These are phyloP conservation scores for Glaucopsyche alexis DNA, from an alignment of 2,888 invertebrate genomes.

Conservation along the genomic window DNA sequence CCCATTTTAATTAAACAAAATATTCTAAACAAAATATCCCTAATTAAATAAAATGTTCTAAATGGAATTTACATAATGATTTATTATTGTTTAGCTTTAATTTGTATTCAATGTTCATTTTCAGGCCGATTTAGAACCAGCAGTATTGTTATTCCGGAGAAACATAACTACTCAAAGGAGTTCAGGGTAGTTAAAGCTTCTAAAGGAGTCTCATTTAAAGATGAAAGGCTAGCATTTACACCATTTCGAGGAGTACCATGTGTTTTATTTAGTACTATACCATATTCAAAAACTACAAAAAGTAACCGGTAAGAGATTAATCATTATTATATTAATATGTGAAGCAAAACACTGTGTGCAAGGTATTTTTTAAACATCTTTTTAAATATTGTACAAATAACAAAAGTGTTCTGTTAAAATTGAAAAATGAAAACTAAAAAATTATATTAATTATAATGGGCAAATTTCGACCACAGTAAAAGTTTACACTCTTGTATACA, in stretches of 20 bases:
- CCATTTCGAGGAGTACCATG: constrained; percentile 89
- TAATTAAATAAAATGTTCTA: too few relatives aligned
- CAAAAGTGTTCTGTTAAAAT: too few relatives aligned
- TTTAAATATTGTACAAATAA: too few relatives aligned
- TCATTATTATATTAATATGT: background rate
- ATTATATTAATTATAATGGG: too few relatives aligned
- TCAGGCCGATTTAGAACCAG: constrained; percentile 75
- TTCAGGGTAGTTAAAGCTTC: constrained; percentile 80
- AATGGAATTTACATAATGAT: background rate
- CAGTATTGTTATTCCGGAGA: constrained; percentile 77
- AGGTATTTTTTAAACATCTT: too few relatives aligned
- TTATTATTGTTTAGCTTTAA: background rate
- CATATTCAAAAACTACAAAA: constrained; percentile 86
- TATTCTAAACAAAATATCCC: too few relatives aligned
- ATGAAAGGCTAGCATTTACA: constrained; percentile 91
- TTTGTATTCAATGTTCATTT: constrained; percentile 37
- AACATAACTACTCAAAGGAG: constrained; percentile 77
- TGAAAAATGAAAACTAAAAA: too few relatives aligned
- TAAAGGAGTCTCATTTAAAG: constrained; percentile 84
- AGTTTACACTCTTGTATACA: too few relatives aligned
- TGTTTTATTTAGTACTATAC: constrained; percentile 91
- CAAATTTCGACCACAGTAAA: too few relatives aligned
- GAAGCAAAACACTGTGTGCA: too few relatives aligned
- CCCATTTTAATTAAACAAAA: too few relatives aligned
- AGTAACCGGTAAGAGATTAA: constrained; percentile 77